These are phyloP conservation scores for Eilema caniola DNA, from an alignment of 2,888 invertebrate genomes.

Conservation along the genomic window DNA sequence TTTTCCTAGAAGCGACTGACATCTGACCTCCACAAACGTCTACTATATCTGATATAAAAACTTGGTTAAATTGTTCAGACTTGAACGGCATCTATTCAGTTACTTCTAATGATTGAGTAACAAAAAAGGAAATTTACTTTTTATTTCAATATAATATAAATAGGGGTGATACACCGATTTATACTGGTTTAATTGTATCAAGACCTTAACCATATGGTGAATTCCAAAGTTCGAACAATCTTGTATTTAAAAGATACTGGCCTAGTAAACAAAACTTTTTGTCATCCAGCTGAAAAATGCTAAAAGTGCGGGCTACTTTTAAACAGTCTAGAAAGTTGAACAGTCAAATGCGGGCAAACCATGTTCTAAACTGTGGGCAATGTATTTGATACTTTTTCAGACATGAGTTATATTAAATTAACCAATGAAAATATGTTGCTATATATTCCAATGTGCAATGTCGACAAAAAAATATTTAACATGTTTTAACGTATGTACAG, in stretches of 20 bases:
- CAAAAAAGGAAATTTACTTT: too few species aligned
- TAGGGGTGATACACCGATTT: too few species aligned
- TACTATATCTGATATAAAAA: too few species aligned
- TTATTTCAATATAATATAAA: too few species aligned
- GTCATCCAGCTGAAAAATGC: conserved; percentile 20
- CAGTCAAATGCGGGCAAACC: conserved; percentile 28
- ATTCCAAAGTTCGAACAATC: not conserved
- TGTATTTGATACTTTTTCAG: conserved; percentile 18
- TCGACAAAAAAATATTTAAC: too few species aligned
- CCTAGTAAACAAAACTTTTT: conserved; percentile 16
- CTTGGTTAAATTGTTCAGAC: not conserved
- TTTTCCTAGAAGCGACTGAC: too few species aligned
- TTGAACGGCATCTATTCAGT: not conserved
- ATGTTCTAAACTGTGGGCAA: conserved; percentile 18
- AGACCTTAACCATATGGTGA: not conserved
- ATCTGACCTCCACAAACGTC: too few species aligned
- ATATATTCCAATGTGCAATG: too few species aligned
- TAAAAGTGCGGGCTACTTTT: conserved; percentile 19
- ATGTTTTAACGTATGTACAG: too few species aligned
- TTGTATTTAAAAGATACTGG: conserved; percentile 6
- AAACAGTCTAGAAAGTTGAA: conserved; percentile 29
- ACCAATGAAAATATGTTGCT: too few species aligned
- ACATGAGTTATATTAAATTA: not conserved
- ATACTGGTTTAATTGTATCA: not conserved
- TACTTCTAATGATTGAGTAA: not conserved